phyloP scores from a whole-genome alignment of 2,888 invertebrate genomes.

The Pinctada fucata region DNA sequence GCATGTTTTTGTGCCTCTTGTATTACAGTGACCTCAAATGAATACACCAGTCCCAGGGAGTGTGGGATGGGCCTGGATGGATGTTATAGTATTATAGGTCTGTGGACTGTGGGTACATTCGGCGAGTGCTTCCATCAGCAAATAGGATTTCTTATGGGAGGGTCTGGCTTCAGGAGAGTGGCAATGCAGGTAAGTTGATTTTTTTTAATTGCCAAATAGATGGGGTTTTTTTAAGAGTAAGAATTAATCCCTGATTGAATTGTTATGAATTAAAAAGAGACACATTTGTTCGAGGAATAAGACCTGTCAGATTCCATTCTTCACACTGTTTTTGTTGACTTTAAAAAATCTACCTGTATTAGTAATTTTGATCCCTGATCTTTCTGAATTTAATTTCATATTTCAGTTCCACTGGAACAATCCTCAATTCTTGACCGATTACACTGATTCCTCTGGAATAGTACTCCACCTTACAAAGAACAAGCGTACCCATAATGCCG shows the following conservation, averaged over 20 bases:
- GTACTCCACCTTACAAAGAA: conserved; percentile 53
- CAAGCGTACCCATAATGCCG: conserved; percentile 53
- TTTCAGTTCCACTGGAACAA: conserved; percentile 65
- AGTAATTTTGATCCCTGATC: too few relatives aligned
- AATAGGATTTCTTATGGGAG: conserved; percentile 40
- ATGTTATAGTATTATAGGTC: conserved; percentile 40
- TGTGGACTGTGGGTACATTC: conserved; percentile 40
- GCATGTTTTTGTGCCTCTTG: conserved; percentile 10
- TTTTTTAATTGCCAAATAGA: too few relatives aligned
- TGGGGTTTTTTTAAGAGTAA: too few relatives aligned
- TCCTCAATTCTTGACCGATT: conserved; percentile 42
- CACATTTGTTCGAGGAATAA: too few relatives aligned
- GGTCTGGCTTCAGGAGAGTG: conserved; percentile 34
- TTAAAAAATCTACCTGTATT: too few relatives aligned
- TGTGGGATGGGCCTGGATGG: conserved; percentile 14
- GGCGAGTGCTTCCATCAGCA: conserved; percentile 43
- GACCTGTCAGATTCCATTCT: too few relatives aligned
- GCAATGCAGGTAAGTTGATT: conserved; percentile 33
- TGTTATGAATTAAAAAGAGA: too few relatives aligned
- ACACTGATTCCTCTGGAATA: conserved; percentile 58
- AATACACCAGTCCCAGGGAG: too few relatives aligned
- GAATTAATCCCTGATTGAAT: too few relatives aligned
- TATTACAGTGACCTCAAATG: conserved; percentile 4
- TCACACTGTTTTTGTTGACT: too few relatives aligned
- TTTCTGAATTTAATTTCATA: too few relatives aligned